Percentiles rank a stretch among this genome's conserved stretches.
These are phyloP conservation scores for Heliconius hermathena DNA, from an alignment of 1,140 invertebrate genomes.

Conservation along the genomic window DNA sequence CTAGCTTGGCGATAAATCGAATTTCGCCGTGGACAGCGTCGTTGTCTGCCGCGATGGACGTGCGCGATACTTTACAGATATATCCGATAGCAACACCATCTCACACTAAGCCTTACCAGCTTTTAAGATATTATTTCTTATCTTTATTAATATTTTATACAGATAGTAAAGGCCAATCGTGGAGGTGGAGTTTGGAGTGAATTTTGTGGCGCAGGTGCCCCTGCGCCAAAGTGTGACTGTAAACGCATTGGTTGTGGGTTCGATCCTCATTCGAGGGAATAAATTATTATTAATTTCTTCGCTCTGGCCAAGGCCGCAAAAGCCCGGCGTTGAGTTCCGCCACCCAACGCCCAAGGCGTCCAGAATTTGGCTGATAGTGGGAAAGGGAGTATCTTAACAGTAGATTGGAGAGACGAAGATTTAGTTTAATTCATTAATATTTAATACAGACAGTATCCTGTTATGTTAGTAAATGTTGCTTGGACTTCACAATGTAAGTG, in stretches of 20 bases:
- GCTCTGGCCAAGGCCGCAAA: too few species aligned
- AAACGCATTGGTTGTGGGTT: too few species aligned
- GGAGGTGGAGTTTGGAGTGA: too few species aligned
- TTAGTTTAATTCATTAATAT: neutral
- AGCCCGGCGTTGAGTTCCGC: too few species aligned
- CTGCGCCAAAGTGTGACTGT: too few species aligned
- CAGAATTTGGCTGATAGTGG: too few species aligned
- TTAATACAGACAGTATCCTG: neutral
- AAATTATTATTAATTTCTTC: too few species aligned
- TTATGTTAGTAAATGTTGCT: neutral
- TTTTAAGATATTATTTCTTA: slow-evolving; percentile 23
- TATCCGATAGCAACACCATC: slow-evolving; percentile 31
- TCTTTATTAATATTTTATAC: slow-evolving; percentile 14
- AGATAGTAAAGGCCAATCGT: neutral
- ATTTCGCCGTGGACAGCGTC: slow-evolving; percentile 69
- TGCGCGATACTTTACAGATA: slow-evolving; percentile 63
- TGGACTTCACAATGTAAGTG: neutral
- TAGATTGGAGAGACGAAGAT: too few species aligned
- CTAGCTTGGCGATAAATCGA: slow-evolving; percentile 68
- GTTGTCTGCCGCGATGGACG: slow-evolving; percentile 62
- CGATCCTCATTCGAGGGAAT: too few species aligned
- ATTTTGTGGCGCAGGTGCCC: too few species aligned
- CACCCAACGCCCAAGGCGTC: too few species aligned
- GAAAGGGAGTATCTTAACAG: too few species aligned
- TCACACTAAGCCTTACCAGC: slow-evolving; percentile 23